Base-by-base conservation (phyloP, 2,797 vertebrate species). In the Pangasius macronema region DNA sequence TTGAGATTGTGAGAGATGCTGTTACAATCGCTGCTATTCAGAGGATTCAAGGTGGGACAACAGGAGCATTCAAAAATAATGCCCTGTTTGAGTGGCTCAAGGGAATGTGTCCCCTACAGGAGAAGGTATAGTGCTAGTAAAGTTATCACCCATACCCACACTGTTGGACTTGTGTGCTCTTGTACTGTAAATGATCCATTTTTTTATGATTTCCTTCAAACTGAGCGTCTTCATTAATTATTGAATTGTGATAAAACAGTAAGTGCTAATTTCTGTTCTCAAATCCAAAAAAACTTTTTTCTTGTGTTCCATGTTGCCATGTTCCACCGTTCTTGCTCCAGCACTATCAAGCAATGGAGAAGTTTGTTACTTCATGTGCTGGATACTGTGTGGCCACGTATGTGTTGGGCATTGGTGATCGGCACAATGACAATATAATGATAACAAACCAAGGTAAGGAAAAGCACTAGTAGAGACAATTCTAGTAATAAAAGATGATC, bases 401-500 rank as follows among this genome's bases (percentile, higher is more conserved):
- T 2, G 95, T 97, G 0, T 85, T 97, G 85, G 96, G 96, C 1
- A 96, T 97, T 80, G 96, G 96, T 14, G 96, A 97, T 80, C 95
- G 96, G 49, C 96, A 97, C 92, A 96, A 96, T 65, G 96, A 97
- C 93, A 97, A 97, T 94, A 96, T 97, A 91, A 96, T 97, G 96
- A 94, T 97, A 81, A 96, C 95, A 57, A 93, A 95, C 46, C 91
- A 95, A 90, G 96, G 96, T 96, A 91, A 77, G 46, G 30, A 2
- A 82, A 87, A 68, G 7, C 3, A 2, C 11, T 46, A 49, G 13
- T 63, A 65, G 24, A 49, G 39, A 72, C 13, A 84, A 67, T 67
- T 49, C 59, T 65, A 27, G 10, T 39, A 49, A 51, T 76, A 51
- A n/a, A 49, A 76, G 24, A 51, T 76, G 14, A 20, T 55, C 51